Conservation (phyloP, 2,797 vertebrate species). For the Sciurus carolinensis region DNA sequence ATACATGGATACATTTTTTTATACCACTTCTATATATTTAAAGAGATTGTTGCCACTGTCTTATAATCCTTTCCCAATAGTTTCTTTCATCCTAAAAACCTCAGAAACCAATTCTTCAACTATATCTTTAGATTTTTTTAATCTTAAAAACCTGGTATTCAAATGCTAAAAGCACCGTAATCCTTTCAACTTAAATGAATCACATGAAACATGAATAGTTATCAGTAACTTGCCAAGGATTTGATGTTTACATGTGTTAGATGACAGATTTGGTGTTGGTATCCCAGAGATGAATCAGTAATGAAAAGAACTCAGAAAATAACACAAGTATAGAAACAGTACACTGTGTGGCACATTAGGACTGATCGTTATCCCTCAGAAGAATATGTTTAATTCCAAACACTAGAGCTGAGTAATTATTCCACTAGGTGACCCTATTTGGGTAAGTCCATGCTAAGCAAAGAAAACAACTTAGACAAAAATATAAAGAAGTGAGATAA, state of each 20-base stretch:
- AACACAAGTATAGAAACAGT: neutral
- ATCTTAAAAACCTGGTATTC: neutral
- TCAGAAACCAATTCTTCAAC: neutral
- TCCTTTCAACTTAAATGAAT: conserved; percentile 5
- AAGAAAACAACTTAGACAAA: neutral
- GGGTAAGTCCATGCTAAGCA: neutral
- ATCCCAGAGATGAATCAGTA: neutral
- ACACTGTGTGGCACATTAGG: neutral
- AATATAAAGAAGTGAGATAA: neutral
- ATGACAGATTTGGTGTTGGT: neutral
- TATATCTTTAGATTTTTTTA: neutral
- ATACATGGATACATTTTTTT: neutral
- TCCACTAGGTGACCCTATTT: neutral
- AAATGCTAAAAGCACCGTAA: neutral
- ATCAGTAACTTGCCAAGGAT: neutral
- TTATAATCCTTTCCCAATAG: neutral
- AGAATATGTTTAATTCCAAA: neutral
- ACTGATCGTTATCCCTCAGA: neutral
- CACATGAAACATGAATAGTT: neutral
- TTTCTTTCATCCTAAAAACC: neutral
- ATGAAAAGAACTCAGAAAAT: neutral
- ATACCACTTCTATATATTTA: neutral
- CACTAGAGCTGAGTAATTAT: neutral
- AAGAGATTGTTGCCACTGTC: neutral
- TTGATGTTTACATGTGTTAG: neutral